Percentiles rank a stretch among this genome's conserved stretches.
phyloP scores from a whole-genome alignment of 2,797 vertebrate genomes.

The Sebastes oblongus region DNA sequence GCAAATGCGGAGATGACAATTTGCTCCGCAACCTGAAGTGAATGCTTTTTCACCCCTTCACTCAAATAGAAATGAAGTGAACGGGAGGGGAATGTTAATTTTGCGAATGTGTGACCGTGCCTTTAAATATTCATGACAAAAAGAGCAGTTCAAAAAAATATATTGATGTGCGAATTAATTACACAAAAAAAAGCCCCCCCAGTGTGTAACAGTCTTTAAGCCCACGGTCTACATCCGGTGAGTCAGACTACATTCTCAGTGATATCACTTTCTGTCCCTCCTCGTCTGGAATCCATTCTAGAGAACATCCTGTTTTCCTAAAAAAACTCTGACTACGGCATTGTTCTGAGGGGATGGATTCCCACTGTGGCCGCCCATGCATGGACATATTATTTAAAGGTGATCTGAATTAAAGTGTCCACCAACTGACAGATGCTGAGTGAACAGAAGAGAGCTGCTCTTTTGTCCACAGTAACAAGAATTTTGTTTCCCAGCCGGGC shows the following conservation, averaged over 20 bases:
- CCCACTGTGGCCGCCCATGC: neutral
- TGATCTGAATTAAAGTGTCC: neutral
- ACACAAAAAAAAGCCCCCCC: no score
- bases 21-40: no score
- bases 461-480: slow-evolving; percentile 7
- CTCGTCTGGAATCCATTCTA: neutral
- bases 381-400: neutral
- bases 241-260: neutral
- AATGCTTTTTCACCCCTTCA: no score
- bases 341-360: neutral
- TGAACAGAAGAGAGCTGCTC: neutral
- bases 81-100: no score
- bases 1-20: no score
- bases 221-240: neutral
- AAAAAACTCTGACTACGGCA: neutral
- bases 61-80: no score
- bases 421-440: neutral
- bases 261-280: neutral
- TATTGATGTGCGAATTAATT: no score
- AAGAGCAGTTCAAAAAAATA: no score
- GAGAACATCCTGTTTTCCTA: neutral
- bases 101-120: no score
- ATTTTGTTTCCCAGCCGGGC: slow-evolving; percentile 18
- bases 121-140: no score
- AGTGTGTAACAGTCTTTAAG: neutral